Evolutionary conservation across 1,140 invertebrate genomes (phyloP).

Genomic region (Drosophila tani): DNA sequence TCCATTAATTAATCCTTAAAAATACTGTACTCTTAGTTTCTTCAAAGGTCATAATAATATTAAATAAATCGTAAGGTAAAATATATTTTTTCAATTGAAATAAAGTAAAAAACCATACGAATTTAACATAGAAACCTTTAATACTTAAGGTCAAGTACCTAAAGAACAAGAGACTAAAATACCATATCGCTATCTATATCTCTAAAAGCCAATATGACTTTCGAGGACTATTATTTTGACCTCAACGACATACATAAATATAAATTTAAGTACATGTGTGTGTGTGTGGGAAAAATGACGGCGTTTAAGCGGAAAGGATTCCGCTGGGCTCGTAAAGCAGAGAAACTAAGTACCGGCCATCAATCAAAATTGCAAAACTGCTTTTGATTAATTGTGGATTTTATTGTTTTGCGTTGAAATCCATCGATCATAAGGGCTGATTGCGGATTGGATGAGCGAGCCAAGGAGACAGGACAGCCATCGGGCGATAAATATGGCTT

Average conservation of each 20-base stretch:
- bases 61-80: no score
- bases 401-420: constrained; percentile 76
- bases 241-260: background rate
- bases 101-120: no score
- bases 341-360: constrained; percentile 67
- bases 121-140: no score
- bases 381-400: constrained; percentile 81
- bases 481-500: constrained; percentile 43
- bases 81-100: no score
- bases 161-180: background rate
- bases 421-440: constrained; percentile 65
- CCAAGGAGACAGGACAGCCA: constrained; percentile 29
- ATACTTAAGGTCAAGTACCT: background rate
- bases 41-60: no score
- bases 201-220: background rate
- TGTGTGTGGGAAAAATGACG: constrained; percentile 8
- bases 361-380: constrained; percentile 74
- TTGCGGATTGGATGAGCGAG: constrained; percentile 22
- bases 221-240: background rate
- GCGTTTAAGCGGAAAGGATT: constrained; percentile 49
- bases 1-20: no score
- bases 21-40: no score
- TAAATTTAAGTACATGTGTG: background rate
- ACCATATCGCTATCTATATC: background rate
- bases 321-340: constrained; percentile 28